These are phyloP conservation scores for Aphelinus atriplicis DNA, from an alignment of 1,140 invertebrate genomes.

Conservation along the genomic window DNA sequence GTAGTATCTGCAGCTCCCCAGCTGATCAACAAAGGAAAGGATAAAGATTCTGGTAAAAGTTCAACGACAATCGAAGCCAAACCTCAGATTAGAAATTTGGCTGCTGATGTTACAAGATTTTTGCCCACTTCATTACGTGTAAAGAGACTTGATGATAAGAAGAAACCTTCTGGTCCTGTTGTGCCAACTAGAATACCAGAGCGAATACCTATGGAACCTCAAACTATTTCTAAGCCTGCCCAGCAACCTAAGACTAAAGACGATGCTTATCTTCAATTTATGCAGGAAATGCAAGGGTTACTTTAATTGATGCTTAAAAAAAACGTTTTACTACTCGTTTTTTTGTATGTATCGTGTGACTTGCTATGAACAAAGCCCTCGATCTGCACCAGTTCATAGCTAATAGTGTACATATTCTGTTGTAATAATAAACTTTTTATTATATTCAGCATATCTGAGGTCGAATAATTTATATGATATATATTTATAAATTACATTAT, in stretches of 20 bases:
- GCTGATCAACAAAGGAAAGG: conserved; percentile 71
- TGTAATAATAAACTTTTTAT: no score
- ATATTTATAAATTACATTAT: no score
- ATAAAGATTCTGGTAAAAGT: conserved; percentile 72
- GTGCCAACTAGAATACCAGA: conserved; percentile 60
- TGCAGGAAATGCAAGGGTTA: conserved; percentile 97
- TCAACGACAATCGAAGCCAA: conserved; percentile 91
- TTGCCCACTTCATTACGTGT: conserved; percentile 91
- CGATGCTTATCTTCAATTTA: conserved; percentile 97
- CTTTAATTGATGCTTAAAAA: no score
- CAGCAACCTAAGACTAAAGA: conserved; percentile 81
- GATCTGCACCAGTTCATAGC: no score
- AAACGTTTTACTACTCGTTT: no score
- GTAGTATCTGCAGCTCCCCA: conserved; percentile 86
- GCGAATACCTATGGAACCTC: conserved; percentile 52
- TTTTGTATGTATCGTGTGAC: no score
- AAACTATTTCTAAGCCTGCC: conserved; percentile 40
- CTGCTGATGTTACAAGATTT: conserved; percentile 94
- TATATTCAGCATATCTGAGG: no score
- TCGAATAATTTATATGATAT: no score
- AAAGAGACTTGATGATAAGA: conserved; percentile 82
- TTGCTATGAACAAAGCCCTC: no score
- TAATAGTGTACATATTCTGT: no score
- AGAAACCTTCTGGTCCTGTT: conserved; percentile 62
- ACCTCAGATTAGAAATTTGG: conserved; percentile 93